Conservation (phyloP, 2,113 vertebrate genomes). For the Protobothrops mucrosquamatus region DNA sequence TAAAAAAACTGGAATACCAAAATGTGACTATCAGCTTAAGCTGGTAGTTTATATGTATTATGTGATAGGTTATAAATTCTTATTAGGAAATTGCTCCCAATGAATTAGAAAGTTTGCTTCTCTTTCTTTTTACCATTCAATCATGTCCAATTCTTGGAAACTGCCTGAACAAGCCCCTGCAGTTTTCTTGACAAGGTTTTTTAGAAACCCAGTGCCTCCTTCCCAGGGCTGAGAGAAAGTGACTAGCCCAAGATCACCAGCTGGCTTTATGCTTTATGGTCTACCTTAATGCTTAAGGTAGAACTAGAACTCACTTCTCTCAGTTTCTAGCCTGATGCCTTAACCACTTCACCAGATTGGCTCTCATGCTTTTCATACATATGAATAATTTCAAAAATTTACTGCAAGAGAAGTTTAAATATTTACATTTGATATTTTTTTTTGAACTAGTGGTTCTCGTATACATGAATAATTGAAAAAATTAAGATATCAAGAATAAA, state of each 20-base stretch:
- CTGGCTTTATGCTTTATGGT: neutral
- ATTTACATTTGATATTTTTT: neutral
- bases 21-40: constrained; percentile 7
- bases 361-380: neutral
- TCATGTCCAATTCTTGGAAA: neutral
- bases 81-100: neutral
- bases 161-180: neutral
- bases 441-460: neutral
- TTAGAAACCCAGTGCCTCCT: neutral
- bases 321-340: neutral
- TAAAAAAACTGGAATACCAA: neutral
- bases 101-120: constrained; percentile 12
- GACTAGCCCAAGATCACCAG: neutral
- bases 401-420: neutral
- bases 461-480: constrained; percentile 4
- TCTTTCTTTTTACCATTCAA: neutral
- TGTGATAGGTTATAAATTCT: constrained; percentile 3
- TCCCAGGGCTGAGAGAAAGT: neutral
- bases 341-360: neutral
- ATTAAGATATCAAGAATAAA: constrained; percentile 8
- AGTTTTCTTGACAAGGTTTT: neutral
- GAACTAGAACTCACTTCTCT: neutral
- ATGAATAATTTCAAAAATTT: constrained; percentile 14
- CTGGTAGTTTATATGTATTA: constrained; percentile 26
- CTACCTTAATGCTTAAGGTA: neutral